phyloP scores from a whole-genome alignment of 2,113 vertebrate species.

The Hippocampus mohnikei region DNA sequence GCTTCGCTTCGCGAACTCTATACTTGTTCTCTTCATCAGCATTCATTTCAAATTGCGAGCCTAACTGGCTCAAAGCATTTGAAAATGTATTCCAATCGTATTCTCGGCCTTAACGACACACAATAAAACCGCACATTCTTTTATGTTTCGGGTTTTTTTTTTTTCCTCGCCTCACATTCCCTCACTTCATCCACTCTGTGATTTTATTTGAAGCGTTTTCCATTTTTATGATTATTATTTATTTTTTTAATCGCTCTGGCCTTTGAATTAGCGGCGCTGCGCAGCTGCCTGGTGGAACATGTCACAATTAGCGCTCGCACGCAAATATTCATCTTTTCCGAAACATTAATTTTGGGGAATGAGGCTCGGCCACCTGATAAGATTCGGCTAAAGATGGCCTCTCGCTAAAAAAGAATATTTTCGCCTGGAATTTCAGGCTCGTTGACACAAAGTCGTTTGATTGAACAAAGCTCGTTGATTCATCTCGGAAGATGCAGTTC shows the following conservation, averaged over 20 bases:
- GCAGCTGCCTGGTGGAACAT: conserved; percentile 1
- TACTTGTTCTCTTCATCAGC: neutral
- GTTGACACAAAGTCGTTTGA: neutral
- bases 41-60: neutral
- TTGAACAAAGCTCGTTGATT: neutral
- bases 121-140: conserved; percentile 5
- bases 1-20: neutral
- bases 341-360: neutral
- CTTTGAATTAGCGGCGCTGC: neutral
- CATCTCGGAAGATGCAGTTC: neutral
- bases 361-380: neutral
- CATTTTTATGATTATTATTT: neutral
- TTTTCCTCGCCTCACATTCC: neutral
- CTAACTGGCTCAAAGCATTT: neutral
- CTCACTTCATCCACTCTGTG: neutral
- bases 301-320: neutral
- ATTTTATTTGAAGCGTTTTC: conserved; percentile 4
- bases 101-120: neutral
- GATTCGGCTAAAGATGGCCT: neutral
- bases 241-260: neutral
- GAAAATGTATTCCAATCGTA: neutral
- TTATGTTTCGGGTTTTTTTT: neutral
- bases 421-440: neutral
- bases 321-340: conserved; percentile 5
- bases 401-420: neutral